A percentile compares a stretch with the other conserved stretches of the same genome.
Evolutionary conservation across 2,888 invertebrate genomes (phyloP).

Genomic region (Aethes cnicana): DNA sequence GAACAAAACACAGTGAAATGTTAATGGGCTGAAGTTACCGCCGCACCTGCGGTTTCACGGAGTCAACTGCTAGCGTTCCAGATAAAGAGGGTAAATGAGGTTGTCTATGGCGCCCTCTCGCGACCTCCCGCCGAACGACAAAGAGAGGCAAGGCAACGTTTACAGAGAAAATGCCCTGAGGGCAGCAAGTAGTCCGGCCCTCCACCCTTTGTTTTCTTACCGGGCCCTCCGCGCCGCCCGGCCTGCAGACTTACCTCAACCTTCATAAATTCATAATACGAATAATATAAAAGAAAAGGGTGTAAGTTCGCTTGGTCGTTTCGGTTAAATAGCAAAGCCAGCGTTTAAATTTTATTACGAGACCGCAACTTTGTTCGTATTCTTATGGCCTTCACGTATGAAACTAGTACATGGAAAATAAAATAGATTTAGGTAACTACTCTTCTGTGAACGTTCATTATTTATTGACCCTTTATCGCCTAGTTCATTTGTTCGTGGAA

Average conservation of each 20-base stretch:
- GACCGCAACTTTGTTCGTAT: neutral
- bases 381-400: neutral
- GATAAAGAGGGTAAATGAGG: slow-evolving; percentile 64
- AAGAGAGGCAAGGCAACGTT: slow-evolving; percentile 66
- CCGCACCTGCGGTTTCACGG: slow-evolving; percentile 58
- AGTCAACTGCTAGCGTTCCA: slow-evolving; percentile 58
- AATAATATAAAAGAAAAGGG: slow-evolving; percentile 20
- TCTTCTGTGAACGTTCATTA: too few species aligned
- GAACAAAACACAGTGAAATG: slow-evolving; percentile 61
- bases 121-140: slow-evolving; percentile 62
- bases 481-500: too few species aligned
- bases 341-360: slow-evolving; percentile 6
- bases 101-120: slow-evolving; percentile 63
- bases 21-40: slow-evolving; percentile 71
- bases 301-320: slow-evolving; percentile 10
- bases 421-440: too few species aligned
- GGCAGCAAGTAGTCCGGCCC: slow-evolving; percentile 57
- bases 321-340: slow-evolving; percentile 4
- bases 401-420: too few species aligned
- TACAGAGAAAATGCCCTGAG: slow-evolving; percentile 71
- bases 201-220: slow-evolving; percentile 71
- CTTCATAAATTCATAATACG: slow-evolving; percentile 42
- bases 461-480: too few species aligned
- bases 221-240: slow-evolving; percentile 46
- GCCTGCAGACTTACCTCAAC: slow-evolving; percentile 44